A percentile compares a stretch with the other conserved stretches of the same genome.
Evolutionary conservation across 2,888 invertebrate species (phyloP).

Genomic region (Carterocephalus palaemon): DNA sequence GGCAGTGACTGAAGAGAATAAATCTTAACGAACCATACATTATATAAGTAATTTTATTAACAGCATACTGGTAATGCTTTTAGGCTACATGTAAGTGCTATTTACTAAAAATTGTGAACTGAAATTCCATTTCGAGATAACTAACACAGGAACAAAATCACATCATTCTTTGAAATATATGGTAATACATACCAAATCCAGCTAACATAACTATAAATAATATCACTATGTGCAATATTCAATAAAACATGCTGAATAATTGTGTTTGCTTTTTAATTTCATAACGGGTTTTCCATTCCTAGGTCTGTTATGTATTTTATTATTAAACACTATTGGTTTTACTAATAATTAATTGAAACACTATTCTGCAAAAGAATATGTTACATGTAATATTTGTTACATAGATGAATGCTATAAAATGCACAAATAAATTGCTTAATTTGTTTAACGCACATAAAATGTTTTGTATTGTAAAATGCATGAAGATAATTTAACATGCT

Average conservation of each 20-base stretch:
- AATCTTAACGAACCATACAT: conserved; percentile 31
- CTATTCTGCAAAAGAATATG: conserved; percentile 32
- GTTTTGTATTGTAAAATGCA: conserved; percentile 2
- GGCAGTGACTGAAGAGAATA: conserved; percentile 61
- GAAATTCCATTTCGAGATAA: conserved; percentile 57
- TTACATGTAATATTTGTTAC: conserved; percentile 33
- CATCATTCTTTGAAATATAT: conserved; percentile 35
- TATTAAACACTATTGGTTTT: conserved; percentile 59
- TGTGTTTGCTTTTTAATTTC: conserved; percentile 48
- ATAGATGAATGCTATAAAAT: conserved; percentile 42
- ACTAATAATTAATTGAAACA: conserved; percentile 54
- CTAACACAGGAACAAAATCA: conserved; percentile 68
- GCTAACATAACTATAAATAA: conserved; percentile 59
- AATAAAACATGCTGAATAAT: conserved; percentile 56
- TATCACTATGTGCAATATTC: conserved; percentile 63
- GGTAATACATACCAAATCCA: conserved; percentile 50
- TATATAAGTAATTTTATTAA: conserved; percentile 35
- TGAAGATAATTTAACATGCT: too few species aligned
- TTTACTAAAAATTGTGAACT: conserved; percentile 34
- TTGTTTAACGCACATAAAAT: background rate
- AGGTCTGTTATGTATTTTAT: conserved; percentile 26
- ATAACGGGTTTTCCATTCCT: conserved; percentile 60
- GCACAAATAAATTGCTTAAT: conserved; percentile 33
- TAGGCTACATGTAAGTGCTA: conserved; percentile 37
- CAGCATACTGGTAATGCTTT: conserved; percentile 28